Conservation (phyloP, 2,888 invertebrate species). For the Polietes domitor region DNA sequence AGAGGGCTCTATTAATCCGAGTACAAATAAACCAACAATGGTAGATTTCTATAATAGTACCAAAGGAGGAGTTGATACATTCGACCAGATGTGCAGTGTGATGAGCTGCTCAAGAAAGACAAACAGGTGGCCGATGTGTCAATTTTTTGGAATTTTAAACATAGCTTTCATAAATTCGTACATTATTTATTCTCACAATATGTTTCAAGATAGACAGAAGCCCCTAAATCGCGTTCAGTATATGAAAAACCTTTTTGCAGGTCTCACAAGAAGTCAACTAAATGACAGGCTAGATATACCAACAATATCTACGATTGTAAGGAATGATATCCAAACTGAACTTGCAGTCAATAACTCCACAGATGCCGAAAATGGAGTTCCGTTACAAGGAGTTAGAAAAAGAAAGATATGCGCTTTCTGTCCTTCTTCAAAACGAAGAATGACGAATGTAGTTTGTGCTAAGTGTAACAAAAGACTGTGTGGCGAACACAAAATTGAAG, state of each 20-base stretch:
- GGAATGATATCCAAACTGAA: conserved; percentile 2
- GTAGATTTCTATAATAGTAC: conserved; percentile 53
- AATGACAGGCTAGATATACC: conserved; percentile 32
- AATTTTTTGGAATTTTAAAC: conserved; percentile 43
- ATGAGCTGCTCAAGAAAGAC: conserved; percentile 53
- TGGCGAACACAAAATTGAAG: conserved; percentile 53
- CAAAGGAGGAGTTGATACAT: conserved; percentile 50
- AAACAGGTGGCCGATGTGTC: conserved; percentile 43
- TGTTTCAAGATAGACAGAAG: conserved; percentile 7
- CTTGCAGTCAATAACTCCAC: conserved; percentile 9
- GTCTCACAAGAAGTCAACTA: conserved; percentile 22
- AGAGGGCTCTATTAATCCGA: conserved; percentile 38
- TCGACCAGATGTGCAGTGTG: conserved; percentile 55
- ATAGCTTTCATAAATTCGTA: conserved; percentile 24
- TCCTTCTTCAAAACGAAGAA: conserved; percentile 34
- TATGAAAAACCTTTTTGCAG: conserved; percentile 28
- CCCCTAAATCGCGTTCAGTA: conserved; percentile 9
- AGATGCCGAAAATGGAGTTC: conserved; percentile 7
- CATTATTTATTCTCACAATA: conserved; percentile 49
- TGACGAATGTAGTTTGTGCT: conserved; percentile 47
- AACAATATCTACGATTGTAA: conserved; percentile 19
- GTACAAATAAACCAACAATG: conserved; percentile 45
- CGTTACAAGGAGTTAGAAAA: conserved; percentile 24
- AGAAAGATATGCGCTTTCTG: conserved; percentile 44
- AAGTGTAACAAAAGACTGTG: conserved; percentile 51